These are phyloP conservation scores for Porphyrio hochstetteri DNA, from an alignment of 2,113 vertebrate species.

Conservation along the genomic window DNA sequence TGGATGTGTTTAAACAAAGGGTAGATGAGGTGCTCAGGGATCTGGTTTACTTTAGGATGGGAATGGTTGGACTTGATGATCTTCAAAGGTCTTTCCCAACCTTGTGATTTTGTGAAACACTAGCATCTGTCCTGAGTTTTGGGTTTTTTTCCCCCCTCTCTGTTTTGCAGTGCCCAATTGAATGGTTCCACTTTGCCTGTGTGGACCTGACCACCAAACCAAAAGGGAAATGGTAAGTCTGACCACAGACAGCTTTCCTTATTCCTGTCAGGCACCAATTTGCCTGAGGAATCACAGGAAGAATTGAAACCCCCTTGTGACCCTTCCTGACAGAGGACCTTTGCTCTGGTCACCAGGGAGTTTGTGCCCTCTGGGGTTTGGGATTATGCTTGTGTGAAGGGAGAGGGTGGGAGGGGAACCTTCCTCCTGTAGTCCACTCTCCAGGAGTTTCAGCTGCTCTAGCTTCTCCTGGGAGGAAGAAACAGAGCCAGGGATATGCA, in stretches of 20 bases:
- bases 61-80: no score
- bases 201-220: conserved; percentile 97
- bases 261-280: not conserved
- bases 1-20: no score
- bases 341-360: not conserved
- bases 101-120: no score
- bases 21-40: no score
- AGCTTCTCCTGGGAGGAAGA: not conserved
- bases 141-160: not conserved
- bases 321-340: not conserved
- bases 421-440: not conserved
- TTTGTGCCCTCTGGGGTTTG: not conserved
- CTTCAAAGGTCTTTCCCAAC: no score
- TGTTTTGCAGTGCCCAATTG: conserved; percentile 90
- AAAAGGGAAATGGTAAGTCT: conserved; percentile 97
- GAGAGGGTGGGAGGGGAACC: not conserved
- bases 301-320: not conserved
- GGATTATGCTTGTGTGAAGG: not conserved
- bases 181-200: conserved; percentile 99
- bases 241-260: not conserved
- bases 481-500: rapidly evolving
- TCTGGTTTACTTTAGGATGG: no score
- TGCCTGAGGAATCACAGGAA: not conserved
- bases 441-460: not conserved
- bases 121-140: not conserved